phyloP scores from a whole-genome alignment of 2,888 invertebrate genomes.

The Mesoligia furuncula region DNA sequence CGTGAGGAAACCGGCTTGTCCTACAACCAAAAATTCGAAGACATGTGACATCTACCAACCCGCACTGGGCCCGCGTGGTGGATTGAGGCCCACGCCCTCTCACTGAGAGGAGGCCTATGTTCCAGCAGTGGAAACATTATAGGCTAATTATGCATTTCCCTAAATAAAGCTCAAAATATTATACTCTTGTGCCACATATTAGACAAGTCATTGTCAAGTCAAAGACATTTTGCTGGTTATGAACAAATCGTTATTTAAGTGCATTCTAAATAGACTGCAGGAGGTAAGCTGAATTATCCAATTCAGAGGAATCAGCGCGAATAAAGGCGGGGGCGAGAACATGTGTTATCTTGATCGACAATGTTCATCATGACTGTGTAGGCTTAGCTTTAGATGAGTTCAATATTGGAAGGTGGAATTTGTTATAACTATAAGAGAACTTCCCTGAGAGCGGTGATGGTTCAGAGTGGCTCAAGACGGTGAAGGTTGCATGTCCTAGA shows the following conservation, averaged over 20 bases:
- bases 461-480: too few relatives aligned
- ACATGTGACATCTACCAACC: too few relatives aligned
- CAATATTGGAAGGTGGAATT: not conserved
- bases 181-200: not conserved
- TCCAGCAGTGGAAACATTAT: too few relatives aligned
- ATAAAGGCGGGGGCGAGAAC: slow-evolving; percentile 37
- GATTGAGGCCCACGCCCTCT: too few relatives aligned
- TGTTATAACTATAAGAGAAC: not conserved
- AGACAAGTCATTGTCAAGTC: slow-evolving; percentile 12
- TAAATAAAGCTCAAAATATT: too few relatives aligned
- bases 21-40: too few relatives aligned
- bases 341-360: slow-evolving; percentile 45
- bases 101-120: too few relatives aligned
- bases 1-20: too few relatives aligned
- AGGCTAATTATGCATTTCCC: too few relatives aligned
- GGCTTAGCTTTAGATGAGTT: not conserved
- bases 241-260: slow-evolving; percentile 50
- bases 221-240: slow-evolving; percentile 12
- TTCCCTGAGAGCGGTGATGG: not conserved
- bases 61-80: too few relatives aligned
- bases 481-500: too few relatives aligned
- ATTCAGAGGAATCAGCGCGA: slow-evolving; percentile 46
- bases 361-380: slow-evolving; percentile 14
- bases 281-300: slow-evolving; percentile 56
- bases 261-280: slow-evolving; percentile 27